A percentile compares a stretch with the other conserved stretches of the same genome.
Conservation (phyloP, 2,113 vertebrate genomes). For the Mixornis gularis region DNA sequence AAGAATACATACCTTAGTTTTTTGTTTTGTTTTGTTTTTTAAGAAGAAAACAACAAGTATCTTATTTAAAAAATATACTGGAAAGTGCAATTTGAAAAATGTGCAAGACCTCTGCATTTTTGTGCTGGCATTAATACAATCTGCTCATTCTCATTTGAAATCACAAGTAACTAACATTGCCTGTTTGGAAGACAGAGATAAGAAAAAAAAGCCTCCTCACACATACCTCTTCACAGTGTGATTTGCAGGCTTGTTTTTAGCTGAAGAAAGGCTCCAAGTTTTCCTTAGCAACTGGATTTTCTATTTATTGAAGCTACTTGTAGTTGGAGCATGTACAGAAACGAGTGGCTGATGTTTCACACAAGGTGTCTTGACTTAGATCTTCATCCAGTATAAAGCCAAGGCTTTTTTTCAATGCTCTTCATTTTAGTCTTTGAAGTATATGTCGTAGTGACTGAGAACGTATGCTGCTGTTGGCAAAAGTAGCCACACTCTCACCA, state of each 20-base stretch:
- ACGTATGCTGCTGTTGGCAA: conserved; percentile 38
- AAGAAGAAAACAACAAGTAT: conserved; percentile 63
- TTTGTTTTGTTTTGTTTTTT: conserved; percentile 11
- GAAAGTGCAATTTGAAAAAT: conserved; percentile 77
- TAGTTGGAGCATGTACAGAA: not conserved
- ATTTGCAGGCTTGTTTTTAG: not conserved
- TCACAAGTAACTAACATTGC: not conserved
- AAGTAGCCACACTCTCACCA: not conserved
- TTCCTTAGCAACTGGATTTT: conserved; percentile 45
- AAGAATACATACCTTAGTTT: conserved; percentile 61
- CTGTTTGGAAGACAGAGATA: not conserved
- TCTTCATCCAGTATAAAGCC: conserved; percentile 57
- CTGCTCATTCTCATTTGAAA: conserved; percentile 12
- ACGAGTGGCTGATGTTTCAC: not conserved
- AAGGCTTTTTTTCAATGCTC: conserved; percentile 32
- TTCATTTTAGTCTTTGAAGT: conserved; percentile 63
- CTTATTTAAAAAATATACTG: conserved; percentile 79
- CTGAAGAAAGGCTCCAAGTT: conserved; percentile 25
- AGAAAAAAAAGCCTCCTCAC: not conserved
- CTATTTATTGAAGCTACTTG: conserved; percentile 44
- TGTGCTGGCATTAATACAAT: conserved; percentile 54
- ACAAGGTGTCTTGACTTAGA: conserved; percentile 42
- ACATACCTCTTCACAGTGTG: not conserved
- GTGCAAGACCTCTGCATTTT: conserved; percentile 68
- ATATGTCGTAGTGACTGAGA: conserved; percentile 57